phyloP scores from a whole-genome alignment of 64 coral and sea anemone species.

The Actinia equina region DNA sequence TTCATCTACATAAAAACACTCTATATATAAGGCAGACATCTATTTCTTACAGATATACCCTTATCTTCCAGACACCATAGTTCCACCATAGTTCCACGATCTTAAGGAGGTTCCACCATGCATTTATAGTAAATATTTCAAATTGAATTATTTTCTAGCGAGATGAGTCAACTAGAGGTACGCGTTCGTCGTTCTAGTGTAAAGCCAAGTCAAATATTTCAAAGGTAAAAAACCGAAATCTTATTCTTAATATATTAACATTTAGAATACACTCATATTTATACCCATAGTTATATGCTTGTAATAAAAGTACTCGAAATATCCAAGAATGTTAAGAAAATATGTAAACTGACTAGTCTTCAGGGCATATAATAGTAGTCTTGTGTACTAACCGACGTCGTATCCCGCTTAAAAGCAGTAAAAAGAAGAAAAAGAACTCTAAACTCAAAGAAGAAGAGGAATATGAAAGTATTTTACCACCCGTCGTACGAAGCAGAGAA shows the following conservation, averaged over 20 bases:
- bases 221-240: not conserved
- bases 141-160: not conserved
- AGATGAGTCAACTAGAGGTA: conserved; percentile 15
- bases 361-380: not conserved
- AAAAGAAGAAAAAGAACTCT: not conserved
- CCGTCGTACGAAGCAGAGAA: conserved; percentile 20
- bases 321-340: too few species aligned
- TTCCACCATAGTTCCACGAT: too few species aligned
- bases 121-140: not conserved
- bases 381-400: not conserved
- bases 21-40: not conserved
- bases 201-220: not conserved
- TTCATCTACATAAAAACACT: too few species aligned
- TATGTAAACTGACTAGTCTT: too few species aligned
- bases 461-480: conserved; percentile 31
- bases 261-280: too few species aligned
- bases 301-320: too few species aligned
- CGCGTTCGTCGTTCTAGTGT: conserved; percentile 14
- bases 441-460: conserved; percentile 25
- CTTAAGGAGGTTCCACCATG: too few species aligned
- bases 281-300: too few species aligned
- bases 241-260: too few species aligned
- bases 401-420: not conserved
- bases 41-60: not conserved
- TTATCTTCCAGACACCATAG: not conserved